phyloP scores from a whole-genome alignment of 2,888 invertebrate genomes.

The Drosophila helvetica region DNA sequence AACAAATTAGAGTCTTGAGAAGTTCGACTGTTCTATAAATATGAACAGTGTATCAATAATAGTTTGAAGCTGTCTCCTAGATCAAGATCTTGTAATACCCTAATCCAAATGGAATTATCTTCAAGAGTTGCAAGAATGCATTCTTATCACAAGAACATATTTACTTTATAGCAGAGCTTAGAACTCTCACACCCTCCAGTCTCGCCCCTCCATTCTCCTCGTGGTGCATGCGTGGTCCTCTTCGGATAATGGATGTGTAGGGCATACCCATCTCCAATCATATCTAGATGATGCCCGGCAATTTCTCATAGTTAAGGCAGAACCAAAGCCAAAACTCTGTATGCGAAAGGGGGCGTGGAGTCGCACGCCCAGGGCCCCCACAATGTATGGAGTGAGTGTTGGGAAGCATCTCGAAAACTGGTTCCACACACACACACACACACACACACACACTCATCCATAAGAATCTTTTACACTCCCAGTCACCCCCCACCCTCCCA shows the following conservation, averaged over 20 bases:
- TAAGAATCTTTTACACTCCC: conserved; percentile 3
- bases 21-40: no score
- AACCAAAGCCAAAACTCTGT: conserved; percentile 8
- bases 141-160: no score
- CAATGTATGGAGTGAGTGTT: conserved; percentile 11
- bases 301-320: conserved; percentile 24
- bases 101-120: no score
- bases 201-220: not conserved
- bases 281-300: conserved; percentile 26
- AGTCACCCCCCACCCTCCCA: not conserved
- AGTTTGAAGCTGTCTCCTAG: no score
- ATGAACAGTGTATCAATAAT: no score
- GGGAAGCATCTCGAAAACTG: conserved; percentile 12
- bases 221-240: not conserved
- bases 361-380: conserved; percentile 18
- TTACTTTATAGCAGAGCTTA: no score
- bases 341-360: conserved; percentile 24
- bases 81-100: no score
- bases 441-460: not conserved
- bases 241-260: not conserved
- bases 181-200: no score
- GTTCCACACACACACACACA: conserved; percentile 4
- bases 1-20: no score
- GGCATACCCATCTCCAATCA: not conserved
- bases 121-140: no score